Conservation (phyloP, 2,113 vertebrate genomes). For the Amia ocellicauda region DNA sequence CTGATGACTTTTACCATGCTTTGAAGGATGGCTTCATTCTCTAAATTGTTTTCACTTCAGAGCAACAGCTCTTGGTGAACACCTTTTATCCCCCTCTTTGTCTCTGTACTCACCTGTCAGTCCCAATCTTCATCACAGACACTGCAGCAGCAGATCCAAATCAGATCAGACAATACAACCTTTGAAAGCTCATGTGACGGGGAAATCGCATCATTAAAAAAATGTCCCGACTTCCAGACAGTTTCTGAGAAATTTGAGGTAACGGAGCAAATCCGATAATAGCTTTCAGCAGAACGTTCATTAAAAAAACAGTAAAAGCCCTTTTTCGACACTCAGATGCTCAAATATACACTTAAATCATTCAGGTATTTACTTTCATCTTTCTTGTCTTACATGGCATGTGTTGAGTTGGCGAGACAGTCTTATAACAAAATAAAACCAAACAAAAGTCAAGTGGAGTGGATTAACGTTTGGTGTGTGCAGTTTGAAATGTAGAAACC, state of each 20-base stretch:
- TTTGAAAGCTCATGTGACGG: conserved; percentile 7
- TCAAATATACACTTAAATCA: too few relatives aligned
- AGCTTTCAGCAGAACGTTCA: not conserved
- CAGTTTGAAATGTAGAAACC: too few relatives aligned
- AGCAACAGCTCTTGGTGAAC: not conserved
- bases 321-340: too few relatives aligned
- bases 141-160: not conserved
- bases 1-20: not conserved
- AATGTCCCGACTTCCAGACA: not conserved
- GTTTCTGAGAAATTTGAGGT: not conserved
- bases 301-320: not conserved
- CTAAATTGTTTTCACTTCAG: not conserved
- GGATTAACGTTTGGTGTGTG: too few relatives aligned
- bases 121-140: not conserved
- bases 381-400: too few relatives aligned
- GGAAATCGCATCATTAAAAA: not conserved
- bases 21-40: not conserved
- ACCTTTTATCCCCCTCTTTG: not conserved
- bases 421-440: too few relatives aligned
- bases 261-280: not conserved
- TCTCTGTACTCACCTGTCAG: not conserved
- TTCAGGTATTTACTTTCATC: too few relatives aligned
- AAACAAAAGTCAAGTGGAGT: too few relatives aligned
- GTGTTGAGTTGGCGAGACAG: too few relatives aligned
- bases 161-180: not conserved